Conservation (phyloP, 2,113 vertebrate species). For the Chamaea fasciata region DNA sequence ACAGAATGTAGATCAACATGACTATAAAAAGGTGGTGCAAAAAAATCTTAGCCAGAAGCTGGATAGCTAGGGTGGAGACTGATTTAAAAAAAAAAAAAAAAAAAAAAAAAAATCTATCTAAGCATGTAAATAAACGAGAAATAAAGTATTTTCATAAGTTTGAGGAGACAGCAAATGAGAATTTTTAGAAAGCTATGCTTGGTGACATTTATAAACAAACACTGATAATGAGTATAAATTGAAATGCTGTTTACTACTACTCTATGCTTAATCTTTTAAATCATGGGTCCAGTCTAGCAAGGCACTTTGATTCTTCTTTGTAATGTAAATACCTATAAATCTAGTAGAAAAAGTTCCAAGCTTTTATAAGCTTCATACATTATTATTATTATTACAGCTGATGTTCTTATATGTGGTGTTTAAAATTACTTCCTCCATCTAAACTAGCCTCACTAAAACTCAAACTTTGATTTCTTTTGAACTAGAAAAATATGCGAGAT, state of each 20-base stretch:
- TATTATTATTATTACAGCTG: neutral
- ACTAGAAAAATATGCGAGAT: neutral
- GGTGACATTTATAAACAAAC: constrained; percentile 29
- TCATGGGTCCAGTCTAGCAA: neutral
- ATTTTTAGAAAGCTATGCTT: neutral
- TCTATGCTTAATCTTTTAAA: neutral
- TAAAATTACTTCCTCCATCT: neutral
- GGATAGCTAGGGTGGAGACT: neutral
- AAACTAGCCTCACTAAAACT: neutral
- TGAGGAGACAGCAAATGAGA: neutral
- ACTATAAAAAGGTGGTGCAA: neutral
- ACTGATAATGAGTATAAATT: constrained; percentile 15
- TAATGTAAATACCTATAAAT: constrained; percentile 3
- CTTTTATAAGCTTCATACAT: neutral
- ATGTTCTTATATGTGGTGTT: neutral
- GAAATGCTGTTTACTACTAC: constrained; percentile 20
- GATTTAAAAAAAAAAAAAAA: neutral
- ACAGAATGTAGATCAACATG: neutral
- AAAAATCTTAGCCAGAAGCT: neutral
- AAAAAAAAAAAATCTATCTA: neutral
- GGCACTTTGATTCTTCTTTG: constrained; percentile 12
- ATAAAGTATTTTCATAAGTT: neutral
- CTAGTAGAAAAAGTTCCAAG: neutral
- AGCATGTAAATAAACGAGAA: constrained; percentile 4
- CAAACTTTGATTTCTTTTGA: neutral